phyloP scores from a whole-genome alignment of 2,888 invertebrate species.

The Rugalucina vietnamica region DNA sequence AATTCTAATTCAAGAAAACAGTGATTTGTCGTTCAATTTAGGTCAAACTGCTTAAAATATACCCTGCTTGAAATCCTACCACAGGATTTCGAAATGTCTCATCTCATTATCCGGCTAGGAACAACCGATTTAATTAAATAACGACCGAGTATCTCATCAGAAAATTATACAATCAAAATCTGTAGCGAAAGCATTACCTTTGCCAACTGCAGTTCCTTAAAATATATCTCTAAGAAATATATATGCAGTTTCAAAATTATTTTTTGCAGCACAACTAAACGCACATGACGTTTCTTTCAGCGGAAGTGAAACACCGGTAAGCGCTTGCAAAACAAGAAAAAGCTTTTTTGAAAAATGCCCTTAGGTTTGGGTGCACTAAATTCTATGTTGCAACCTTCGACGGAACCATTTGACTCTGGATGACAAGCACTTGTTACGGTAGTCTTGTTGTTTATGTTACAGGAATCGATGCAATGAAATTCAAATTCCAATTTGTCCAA shows the following conservation, averaged over 20 bases:
- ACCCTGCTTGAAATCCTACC: neutral
- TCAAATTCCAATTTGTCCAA: no score
- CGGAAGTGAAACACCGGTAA: neutral
- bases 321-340: neutral
- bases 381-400: no score
- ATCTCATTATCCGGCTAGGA: constrained; percentile 12
- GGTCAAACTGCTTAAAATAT: neutral
- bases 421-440: neutral
- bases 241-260: neutral
- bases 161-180: no score
- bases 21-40: neutral
- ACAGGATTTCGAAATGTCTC: constrained; percentile 3
- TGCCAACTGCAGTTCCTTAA: neutral
- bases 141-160: neutral
- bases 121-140: neutral
- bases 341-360: neutral
- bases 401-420: neutral
- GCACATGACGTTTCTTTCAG: constrained; percentile 4
- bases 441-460: neutral
- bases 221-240: neutral
- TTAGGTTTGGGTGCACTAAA: neutral
- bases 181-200: neutral
- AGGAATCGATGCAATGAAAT: no score
- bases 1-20: neutral
- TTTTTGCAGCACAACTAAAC: neutral